Base-by-base conservation (phyloP, 2,113 vertebrate genomes). In the Orthonyx spaldingii region DNA sequence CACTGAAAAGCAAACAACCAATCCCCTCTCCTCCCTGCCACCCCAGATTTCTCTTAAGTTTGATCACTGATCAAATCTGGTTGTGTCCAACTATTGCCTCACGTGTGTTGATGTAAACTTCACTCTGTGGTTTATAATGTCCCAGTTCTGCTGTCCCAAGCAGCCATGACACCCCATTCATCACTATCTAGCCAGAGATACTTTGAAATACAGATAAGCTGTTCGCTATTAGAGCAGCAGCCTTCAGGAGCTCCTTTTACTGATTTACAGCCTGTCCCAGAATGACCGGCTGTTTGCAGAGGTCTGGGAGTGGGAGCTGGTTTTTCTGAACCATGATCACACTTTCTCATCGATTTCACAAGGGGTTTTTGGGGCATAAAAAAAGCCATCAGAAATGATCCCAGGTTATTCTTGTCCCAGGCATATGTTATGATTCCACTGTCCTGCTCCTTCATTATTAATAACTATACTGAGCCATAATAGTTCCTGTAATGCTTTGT, bases 11-110 rank as follows among this genome's bases (percentile, higher is more conserved):
- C 96, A 96, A 97, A 32, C 23, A 91, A 78, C 47, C 55, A 85
- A 20, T 23, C 8, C 41, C 30, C 35, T 18, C 19, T 63, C 13
- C n/a, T 21, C 10, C 3, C 0, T 9, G 19, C 14, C n/a, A 39
- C 1, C 16, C 41, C 41, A 69, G 50, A 63, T 6, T 97, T 97
- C 97, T 95, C 64, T 96, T 96, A 93, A 96, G 94, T 98, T 98
- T 97, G 98, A 98, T 98, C 97, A 97, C 94, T 97, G 97, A 98
- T 98, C 96, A 97, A 88, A 92, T 32, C 70, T 57, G 84, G 26
- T 21, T 18, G 14, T 1, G 20, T 65, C 52, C 81, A 91, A 60
- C 95, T 55, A 77, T 94, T 97, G 93, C 95, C 92, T 96, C 93
- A 49, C 26, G 17, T 33, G 27, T 42, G 85, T 39, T 68, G 90